phyloP scores from a whole-genome alignment of 2,888 invertebrate genomes.

The Patella caerulea region DNA sequence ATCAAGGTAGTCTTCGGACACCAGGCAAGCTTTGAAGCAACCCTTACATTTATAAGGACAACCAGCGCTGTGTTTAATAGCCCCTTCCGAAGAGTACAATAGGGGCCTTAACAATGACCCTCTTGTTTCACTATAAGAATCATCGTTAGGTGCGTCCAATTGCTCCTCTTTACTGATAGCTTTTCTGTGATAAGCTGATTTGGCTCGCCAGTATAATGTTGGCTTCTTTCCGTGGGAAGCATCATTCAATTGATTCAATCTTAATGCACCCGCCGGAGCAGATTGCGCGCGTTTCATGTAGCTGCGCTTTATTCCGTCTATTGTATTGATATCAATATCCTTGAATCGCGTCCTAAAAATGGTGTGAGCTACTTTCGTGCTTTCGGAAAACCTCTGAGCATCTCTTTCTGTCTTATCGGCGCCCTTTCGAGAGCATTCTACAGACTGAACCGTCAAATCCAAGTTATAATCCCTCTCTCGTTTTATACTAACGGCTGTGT shows the following conservation, averaged over 20 bases:
- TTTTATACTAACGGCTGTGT: not conserved
- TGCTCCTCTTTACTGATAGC: slow-evolving; percentile 4
- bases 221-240: slow-evolving; percentile 9
- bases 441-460: not conserved
- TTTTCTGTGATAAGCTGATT: slow-evolving; percentile 35
- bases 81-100: slow-evolving; percentile 26
- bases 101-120: slow-evolving; percentile 29
- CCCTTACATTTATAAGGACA: slow-evolving; percentile 56
- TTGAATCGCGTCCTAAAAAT: not conserved
- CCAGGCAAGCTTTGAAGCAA: slow-evolving; percentile 56
- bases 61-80: slow-evolving; percentile 41
- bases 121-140: not conserved
- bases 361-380: not conserved
- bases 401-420: not conserved
- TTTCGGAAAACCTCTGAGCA: not conserved
- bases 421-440: not conserved
- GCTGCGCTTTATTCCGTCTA: slow-evolving; percentile 14
- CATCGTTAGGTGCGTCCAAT: not conserved
- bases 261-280: slow-evolving; percentile 26
- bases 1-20: slow-evolving; percentile 43
- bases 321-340: not conserved
- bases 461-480: not conserved
- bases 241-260: not conserved
- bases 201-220: slow-evolving; percentile 35
- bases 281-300: slow-evolving; percentile 28